A percentile compares a stretch with the other conserved stretches of the same genome.
phyloP scores from a whole-genome alignment of 2,797 vertebrate genomes.

The Falco naumanni region DNA sequence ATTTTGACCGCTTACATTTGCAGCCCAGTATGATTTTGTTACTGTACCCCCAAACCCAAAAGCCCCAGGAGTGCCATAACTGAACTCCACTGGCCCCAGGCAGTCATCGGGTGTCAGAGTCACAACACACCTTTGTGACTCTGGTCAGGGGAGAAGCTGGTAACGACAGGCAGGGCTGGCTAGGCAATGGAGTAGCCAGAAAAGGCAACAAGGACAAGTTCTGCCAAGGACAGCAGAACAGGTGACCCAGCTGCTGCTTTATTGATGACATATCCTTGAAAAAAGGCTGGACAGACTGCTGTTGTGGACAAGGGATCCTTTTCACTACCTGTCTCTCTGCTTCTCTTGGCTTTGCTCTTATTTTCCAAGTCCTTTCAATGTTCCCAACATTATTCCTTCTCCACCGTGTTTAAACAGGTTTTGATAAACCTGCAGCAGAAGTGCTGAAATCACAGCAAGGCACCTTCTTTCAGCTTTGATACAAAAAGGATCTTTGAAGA shows the following conservation, averaged over 20 bases:
- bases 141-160: neutral
- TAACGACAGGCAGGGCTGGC: neutral
- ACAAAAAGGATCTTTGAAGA: slow-evolving; percentile 44
- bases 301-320: neutral
- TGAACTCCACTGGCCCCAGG: neutral
- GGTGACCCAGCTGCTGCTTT: neutral
- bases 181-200: neutral
- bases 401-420: neutral
- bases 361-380: neutral
- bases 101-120: neutral
- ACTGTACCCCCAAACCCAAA: neutral
- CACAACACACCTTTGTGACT: neutral
- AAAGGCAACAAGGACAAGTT: neutral
- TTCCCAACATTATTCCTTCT: neutral
- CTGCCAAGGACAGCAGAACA: neutral
- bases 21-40: neutral
- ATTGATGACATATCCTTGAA: neutral
- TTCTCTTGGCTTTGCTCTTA: neutral
- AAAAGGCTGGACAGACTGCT: neutral
- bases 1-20: neutral
- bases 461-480: neutral
- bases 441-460: neutral
- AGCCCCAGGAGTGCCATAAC: neutral
- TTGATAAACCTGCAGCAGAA: neutral
- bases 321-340: neutral